phyloP scores from a whole-genome alignment of 1,140 invertebrate genomes.

The Polypedilum vanderplanki region DNA sequence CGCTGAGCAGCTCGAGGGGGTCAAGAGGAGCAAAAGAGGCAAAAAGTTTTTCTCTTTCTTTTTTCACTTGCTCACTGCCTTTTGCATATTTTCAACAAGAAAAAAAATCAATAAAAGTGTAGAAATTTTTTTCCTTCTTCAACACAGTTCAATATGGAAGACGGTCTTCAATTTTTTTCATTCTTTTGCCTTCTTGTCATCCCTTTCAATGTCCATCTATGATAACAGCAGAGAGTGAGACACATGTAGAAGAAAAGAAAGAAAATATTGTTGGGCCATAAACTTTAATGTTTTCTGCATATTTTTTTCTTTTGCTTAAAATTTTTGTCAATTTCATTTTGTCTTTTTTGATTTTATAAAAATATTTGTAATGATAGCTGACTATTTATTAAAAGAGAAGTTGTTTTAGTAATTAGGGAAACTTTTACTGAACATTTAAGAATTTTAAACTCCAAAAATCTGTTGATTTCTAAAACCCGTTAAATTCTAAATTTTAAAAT shows the following conservation, averaged over 20 bases:
- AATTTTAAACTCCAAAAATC: too few species aligned
- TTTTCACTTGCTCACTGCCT: neutral
- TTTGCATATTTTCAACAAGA: neutral
- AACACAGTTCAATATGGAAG: neutral
- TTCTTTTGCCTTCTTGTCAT: neutral
- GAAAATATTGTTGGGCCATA: conserved; percentile 25
- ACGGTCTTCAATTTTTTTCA: conserved; percentile 9
- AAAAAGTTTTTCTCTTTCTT: neutral
- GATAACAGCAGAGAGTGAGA: conserved; percentile 4
- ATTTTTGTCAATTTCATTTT: neutral
- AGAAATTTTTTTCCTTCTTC: neutral
- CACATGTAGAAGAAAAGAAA: conserved; percentile 5
- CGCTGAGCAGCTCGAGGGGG: conserved; percentile 5
- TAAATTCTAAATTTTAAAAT: too few species aligned
- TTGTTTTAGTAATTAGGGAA: too few species aligned
- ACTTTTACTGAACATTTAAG: too few species aligned
- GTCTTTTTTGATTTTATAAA: neutral
- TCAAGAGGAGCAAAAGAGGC: neutral
- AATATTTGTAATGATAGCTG: neutral
- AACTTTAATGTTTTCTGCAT: conserved; percentile 23
- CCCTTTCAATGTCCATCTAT: neutral
- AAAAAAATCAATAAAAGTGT: conserved; percentile 22
- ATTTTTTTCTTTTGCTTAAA: neutral
- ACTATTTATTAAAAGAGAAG: neutral
- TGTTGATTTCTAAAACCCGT: too few species aligned